Evolutionary conservation across 1,140 invertebrate species (phyloP), one percentile per base, ranked within the genome.

Genomic region (Procambarus clarkii): DNA sequence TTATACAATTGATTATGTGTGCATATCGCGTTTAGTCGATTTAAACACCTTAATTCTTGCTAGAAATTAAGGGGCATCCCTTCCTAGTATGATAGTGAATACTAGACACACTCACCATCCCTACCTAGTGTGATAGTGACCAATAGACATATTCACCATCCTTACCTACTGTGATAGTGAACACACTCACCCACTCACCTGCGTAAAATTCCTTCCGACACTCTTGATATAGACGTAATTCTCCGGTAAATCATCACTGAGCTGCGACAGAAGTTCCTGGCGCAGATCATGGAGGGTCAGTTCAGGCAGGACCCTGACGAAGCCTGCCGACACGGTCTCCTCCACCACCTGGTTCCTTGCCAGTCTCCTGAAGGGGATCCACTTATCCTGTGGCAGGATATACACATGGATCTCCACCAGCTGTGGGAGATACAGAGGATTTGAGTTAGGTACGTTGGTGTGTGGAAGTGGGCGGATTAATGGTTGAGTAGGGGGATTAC

Each of bases 351-450:
- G 74, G 90, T 89, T 92, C 54, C 84, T 91, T 18, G 92, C 92
- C n/a, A 93, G 86, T 24, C 92, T 80, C 18, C 92, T 77, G 74
- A 91, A 93, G 21, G 92, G 92, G 3, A 93, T 93, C 92, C 92
- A 93, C 64, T 93, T 93, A 86, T 88, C 74, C 46, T 91, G 88
- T 0, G 92, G 92, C 5, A 93, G 81, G 34, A 91, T 91, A 86
- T 93, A 93, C 8, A 93, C 85, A 60, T 93, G 92, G 9, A 93
- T 50, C 21, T 93, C 92, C 45, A 90, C 81, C 76, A 93, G 86
- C 92, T 93, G 89, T 24, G 21, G 69, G 81, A 5, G 50, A 54
- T 34, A 34, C 34, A 34, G 34, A 34, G 34, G 0, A 34, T 34
- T 1, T 34, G 34, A 34, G 34, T 34, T 34, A 34, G 34, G 34